Conservation (phyloP, 2,113 vertebrate species). For the Spea multiplicata region DNA sequence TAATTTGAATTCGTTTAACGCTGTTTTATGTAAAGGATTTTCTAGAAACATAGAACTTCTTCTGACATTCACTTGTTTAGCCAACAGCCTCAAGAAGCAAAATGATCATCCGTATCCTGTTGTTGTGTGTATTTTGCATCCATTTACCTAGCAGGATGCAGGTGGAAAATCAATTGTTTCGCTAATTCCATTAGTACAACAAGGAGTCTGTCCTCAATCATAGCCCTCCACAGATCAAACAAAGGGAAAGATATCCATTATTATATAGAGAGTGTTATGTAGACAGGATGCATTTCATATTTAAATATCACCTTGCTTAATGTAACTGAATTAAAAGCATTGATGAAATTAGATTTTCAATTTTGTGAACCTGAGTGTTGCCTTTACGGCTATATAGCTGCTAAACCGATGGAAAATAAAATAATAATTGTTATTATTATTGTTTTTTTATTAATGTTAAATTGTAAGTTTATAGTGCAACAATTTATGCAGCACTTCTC, state of each 20-base stretch:
- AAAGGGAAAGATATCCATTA: neutral
- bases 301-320: slow-evolving; percentile 57
- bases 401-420: too few species aligned
- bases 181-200: slow-evolving; percentile 46
- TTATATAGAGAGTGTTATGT: neutral
- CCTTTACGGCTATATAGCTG: too few species aligned
- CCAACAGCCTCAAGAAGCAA: slow-evolving; percentile 10
- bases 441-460: too few species aligned
- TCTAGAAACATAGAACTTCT: neutral
- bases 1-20: neutral
- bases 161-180: slow-evolving; percentile 45
- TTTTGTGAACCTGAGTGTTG: neutral
- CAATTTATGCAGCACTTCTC: too few species aligned
- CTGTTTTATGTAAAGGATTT: slow-evolving; percentile 4
- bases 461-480: too few species aligned
- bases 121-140: slow-evolving; percentile 19
- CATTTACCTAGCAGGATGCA: slow-evolving; percentile 4
- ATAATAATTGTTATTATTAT: too few species aligned
- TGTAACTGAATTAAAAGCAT: slow-evolving; percentile 57
- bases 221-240: slow-evolving; percentile 13
- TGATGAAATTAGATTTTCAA: slow-evolving; percentile 57
- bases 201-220: slow-evolving; percentile 24
- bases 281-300: slow-evolving; percentile 51
- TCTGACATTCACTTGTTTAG: slow-evolving; percentile 13
- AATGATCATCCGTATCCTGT: slow-evolving; percentile 12